Base-by-base conservation (phyloP, 2,797 vertebrate species). In the Leptodactylus fallax region DNA sequence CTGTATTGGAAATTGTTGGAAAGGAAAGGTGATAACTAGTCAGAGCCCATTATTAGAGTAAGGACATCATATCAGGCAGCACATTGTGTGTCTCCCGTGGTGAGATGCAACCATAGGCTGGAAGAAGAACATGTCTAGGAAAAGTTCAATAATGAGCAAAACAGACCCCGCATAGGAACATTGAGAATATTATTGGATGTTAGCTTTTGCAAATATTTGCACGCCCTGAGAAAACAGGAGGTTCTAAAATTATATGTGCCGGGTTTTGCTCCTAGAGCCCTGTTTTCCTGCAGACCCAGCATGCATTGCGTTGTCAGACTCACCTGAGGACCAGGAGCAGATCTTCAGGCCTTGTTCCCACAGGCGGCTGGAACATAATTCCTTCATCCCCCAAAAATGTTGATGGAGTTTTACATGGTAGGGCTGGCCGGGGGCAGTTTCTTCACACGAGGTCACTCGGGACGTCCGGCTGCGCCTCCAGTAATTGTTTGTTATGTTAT, bases 401-500 rank as follows among this genome's bases (percentile, higher is more conserved):
- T 3, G 14, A 49, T 74, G 27, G n/a, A 74, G 53, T 21, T 13
- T 10, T 36, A 60, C 14, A 51, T 16, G 19, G 14, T 12, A n/a
- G 63, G 81, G 49, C 63, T 53, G 81, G 47, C 27, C 13, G 36
- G 71, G 45, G 83, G 83, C 71, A 71, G 83, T 17, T 23, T 61
- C 55, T 85, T 19, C 36, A 12, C 27, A 74, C n/a, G 12, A 51
- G 83, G 71, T 77, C 45, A 61, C 56, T 61, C 3, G 55, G 83
- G 83, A 85, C 71, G n/a, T 74, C 83, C 83, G 56, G 55, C 69
- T 12, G 69, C 69, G 56, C 36, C 82, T 84, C 14, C 56, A 79
- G 8, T n/a, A 14, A 47, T 63, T 76, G 83, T 61, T 74, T 53
- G 49, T 27, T 72, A 36, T 72, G 82, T 56, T 74, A 84, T 58